Evolutionary conservation across 2,797 vertebrate species (phyloP).

Genomic region (Amblyopsis hoosieri): DNA sequence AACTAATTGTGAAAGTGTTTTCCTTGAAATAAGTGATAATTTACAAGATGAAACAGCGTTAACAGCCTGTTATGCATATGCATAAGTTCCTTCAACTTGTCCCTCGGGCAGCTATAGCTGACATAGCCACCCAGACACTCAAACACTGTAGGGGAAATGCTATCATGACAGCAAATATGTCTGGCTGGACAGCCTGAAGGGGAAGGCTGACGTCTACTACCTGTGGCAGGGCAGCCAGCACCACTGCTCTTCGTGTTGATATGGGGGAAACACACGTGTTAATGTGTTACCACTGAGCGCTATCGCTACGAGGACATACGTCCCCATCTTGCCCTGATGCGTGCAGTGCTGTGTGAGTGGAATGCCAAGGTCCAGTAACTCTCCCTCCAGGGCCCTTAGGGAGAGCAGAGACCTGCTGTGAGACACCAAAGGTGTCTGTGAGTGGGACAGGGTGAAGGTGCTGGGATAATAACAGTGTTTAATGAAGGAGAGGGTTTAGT

Average conservation of each 20-base stretch:
- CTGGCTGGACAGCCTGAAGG: constrained; percentile 19
- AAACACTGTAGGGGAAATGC: constrained; percentile 45
- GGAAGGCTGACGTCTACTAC: constrained; percentile 54
- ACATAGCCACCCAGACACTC: constrained; percentile 25
- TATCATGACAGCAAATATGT: constrained; percentile 40
- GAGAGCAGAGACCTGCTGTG: constrained; percentile 43
- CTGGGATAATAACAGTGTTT: too few relatives aligned
- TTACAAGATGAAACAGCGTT: too few relatives aligned
- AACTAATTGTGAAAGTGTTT: too few relatives aligned
- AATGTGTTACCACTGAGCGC: constrained; percentile 49
- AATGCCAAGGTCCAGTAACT: constrained; percentile 61
- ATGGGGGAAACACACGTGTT: constrained; percentile 48
- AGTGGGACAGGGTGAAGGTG: not conserved
- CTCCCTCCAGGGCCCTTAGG: constrained; percentile 40
- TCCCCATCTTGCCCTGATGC: constrained; percentile 49
- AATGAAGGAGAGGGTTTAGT: not conserved
- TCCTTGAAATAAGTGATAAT: too few relatives aligned
- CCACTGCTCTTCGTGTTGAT: constrained; percentile 45
- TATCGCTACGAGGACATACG: constrained; percentile 43
- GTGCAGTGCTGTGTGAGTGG: constrained; percentile 59
- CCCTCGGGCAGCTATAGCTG: constrained; percentile 11
- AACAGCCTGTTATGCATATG: too few relatives aligned
- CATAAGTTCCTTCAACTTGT: not conserved
- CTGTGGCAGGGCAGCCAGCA: constrained; percentile 37
- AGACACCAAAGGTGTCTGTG: constrained; percentile 11